Evolutionary conservation across 2,113 vertebrate species (phyloP).

Genomic region (Daphoenositta chrysoptera): DNA sequence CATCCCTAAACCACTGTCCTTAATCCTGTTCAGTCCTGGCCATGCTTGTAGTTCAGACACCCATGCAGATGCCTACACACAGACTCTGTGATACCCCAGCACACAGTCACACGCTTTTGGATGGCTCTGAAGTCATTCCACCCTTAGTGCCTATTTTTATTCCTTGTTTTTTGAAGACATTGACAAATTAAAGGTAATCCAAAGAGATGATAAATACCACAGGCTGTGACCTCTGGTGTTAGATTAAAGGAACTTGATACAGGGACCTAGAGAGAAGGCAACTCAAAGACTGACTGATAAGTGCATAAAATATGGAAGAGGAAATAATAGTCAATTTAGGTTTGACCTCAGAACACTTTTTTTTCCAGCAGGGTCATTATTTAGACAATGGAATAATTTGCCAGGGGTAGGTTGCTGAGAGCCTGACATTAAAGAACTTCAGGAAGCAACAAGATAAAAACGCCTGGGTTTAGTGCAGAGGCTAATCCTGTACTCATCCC

Average conservation of each 20-base stretch:
- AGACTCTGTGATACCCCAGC: neutral
- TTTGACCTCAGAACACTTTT: neutral
- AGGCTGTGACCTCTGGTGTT: slow-evolving; percentile 26
- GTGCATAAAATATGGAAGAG: slow-evolving; percentile 7
- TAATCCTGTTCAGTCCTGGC: neutral
- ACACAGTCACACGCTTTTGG: neutral
- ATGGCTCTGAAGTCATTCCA: neutral
- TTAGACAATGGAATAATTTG: slow-evolving; percentile 57
- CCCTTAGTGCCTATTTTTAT: neutral
- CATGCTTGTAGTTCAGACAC: neutral
- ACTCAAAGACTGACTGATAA: slow-evolving; percentile 7
- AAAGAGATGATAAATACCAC: neutral
- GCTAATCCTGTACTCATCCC: neutral
- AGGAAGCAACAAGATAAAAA: slow-evolving; percentile 36
- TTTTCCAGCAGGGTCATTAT: neutral
- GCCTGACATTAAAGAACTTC: slow-evolving; percentile 14
- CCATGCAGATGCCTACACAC: neutral
- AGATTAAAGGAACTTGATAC: slow-evolving; percentile 43
- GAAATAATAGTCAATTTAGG: slow-evolving; percentile 45
- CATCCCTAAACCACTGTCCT: neutral
- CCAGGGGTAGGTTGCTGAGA: neutral
- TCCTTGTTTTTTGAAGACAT: slow-evolving; percentile 3
- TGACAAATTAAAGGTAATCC: slow-evolving; percentile 44
- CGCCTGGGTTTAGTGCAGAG: neutral
- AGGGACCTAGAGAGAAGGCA: slow-evolving; percentile 2